Conservation (phyloP, 2,113 vertebrate species). For the Cisticola juncidis region DNA sequence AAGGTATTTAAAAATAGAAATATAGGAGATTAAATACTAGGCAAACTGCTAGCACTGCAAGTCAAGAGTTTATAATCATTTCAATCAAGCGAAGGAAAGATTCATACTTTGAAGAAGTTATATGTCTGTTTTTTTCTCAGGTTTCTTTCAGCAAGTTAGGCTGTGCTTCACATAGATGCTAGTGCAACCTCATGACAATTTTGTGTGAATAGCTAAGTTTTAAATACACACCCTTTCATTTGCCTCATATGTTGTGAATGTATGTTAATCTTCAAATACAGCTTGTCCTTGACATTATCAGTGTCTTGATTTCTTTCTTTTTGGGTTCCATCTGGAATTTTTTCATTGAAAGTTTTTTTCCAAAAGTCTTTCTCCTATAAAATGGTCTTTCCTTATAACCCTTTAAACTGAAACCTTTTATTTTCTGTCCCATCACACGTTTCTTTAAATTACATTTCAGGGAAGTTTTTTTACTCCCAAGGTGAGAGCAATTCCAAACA, state of each 20-base stretch:
- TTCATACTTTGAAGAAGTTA: background rate
- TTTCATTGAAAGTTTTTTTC: background rate
- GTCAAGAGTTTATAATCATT: background rate
- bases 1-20: background rate
- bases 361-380: background rate
- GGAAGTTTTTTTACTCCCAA: background rate
- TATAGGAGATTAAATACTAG: background rate
- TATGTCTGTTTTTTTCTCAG: background rate
- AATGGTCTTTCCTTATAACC: background rate
- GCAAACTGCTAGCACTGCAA: background rate
- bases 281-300: background rate
- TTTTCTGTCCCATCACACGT: background rate
- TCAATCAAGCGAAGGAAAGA: background rate
- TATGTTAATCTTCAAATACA: background rate
- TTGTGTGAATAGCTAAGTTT: background rate
- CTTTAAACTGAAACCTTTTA: background rate
- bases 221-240: background rate
- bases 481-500: background rate
- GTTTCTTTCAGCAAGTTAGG: background rate
- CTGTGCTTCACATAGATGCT: background rate
- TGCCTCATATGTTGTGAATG: background rate
- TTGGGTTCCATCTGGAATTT: background rate
- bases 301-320: background rate
- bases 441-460: background rate
- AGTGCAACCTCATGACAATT: background rate